These are phyloP conservation scores for Epirrita christyi DNA, from an alignment of 2,888 invertebrate genomes.

Conservation along the genomic window DNA sequence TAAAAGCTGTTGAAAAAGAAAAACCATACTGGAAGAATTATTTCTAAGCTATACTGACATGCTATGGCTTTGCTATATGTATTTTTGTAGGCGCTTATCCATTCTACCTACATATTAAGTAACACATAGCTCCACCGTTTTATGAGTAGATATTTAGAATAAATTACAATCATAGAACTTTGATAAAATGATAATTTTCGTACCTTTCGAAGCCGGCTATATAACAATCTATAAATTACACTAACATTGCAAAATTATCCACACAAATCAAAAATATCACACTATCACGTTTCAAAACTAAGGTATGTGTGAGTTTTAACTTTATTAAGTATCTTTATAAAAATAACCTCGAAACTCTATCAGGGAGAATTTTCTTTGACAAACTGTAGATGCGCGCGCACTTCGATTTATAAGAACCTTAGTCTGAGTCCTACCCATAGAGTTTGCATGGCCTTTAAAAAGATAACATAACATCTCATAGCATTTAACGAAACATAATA, in stretches of 20 bases:
- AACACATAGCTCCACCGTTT: no score
- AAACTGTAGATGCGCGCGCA: slow-evolving; percentile 74
- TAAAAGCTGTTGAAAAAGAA: no score
- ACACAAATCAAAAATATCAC: not conserved
- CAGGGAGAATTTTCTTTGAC: slow-evolving; percentile 58
- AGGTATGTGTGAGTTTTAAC: not conserved
- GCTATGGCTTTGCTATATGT: no score
- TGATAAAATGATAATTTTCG: not conserved
- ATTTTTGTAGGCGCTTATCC: no score
- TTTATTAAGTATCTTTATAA: slow-evolving; percentile 16
- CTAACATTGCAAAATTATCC: slow-evolving; percentile 2
- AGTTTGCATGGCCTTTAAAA: slow-evolving; percentile 8
- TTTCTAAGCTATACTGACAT: no score
- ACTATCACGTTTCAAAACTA: not conserved
- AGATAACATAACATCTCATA: no score
- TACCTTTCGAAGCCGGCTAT: slow-evolving; percentile 19
- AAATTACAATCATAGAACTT: no score
- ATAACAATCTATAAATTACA: not conserved
- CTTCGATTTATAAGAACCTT: slow-evolving; percentile 57
- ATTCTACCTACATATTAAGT: no score
- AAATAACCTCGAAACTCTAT: slow-evolving; percentile 54
- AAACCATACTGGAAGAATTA: no score
- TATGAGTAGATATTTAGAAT: no score
- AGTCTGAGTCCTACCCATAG: slow-evolving; percentile 21
- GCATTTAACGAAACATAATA: no score